A percentile compares a stretch with the other conserved stretches of the same genome.
These are phyloP conservation scores for Micromesistius poutassou DNA, from an alignment of 2,797 vertebrate genomes.

Conservation along the genomic window DNA sequence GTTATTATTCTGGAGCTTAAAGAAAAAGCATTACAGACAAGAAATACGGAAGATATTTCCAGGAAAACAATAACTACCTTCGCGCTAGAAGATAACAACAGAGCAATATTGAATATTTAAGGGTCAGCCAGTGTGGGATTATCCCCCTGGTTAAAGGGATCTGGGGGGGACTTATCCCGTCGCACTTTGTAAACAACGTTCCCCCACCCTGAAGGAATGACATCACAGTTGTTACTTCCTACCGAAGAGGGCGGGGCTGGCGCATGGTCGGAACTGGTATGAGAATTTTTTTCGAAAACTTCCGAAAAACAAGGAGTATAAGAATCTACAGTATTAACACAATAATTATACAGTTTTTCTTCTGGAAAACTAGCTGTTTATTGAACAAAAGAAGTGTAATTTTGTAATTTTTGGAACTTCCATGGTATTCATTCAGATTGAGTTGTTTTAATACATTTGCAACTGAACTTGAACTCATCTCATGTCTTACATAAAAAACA, in stretches of 20 bases:
- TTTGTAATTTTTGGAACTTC: too few relatives aligned
- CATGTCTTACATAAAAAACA: neutral
- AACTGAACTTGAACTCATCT: neutral
- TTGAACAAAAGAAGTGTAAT: too few relatives aligned
- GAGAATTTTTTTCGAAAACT: neutral
- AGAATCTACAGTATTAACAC: neutral
- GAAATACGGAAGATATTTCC: neutral
- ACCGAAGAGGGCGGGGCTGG: neutral
- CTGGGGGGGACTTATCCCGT: conserved; percentile 43
- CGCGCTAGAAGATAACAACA: conserved; percentile 30
- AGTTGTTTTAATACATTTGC: neutral
- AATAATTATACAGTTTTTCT: neutral
- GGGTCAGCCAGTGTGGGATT: conserved; percentile 42
- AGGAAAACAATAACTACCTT: neutral
- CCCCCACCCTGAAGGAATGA: neutral
- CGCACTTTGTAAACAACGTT: conserved; percentile 58
- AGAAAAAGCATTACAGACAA: neutral
- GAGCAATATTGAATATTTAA: conserved; percentile 64
- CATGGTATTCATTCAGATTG: too few relatives aligned
- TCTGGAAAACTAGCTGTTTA: too few relatives aligned
- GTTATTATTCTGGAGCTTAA: neutral
- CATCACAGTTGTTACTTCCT: neutral
- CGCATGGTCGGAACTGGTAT: neutral
- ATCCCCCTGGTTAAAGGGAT: conserved; percentile 65
- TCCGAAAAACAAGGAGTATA: neutral